These are phyloP conservation scores for Galeruca laticollis DNA, from an alignment of 2,888 invertebrate species.

Conservation along the genomic window DNA sequence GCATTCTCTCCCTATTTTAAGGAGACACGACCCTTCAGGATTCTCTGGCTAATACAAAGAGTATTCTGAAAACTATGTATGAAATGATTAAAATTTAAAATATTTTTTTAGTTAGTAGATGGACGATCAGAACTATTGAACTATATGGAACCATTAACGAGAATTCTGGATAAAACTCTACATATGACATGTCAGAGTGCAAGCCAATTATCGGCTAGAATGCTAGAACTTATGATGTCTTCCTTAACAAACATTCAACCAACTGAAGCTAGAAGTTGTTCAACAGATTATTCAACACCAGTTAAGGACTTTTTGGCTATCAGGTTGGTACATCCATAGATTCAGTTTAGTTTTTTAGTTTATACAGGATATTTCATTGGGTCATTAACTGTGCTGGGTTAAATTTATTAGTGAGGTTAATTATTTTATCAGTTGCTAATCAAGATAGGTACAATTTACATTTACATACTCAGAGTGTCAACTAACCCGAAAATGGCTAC, in stretches of 20 bases:
- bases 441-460: too few species aligned
- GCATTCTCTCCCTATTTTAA: too few species aligned
- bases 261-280: slow-evolving; percentile 73
- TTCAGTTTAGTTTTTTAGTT: too few species aligned
- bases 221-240: slow-evolving; percentile 72
- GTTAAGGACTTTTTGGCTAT: slow-evolving; percentile 79
- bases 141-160: slow-evolving; percentile 74
- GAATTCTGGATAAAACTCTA: slow-evolving; percentile 78
- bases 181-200: slow-evolving; percentile 78
- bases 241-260: slow-evolving; percentile 75
- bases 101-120: slow-evolving; percentile 70
- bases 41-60: too few species aligned
- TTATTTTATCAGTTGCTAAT: too few species aligned
- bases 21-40: too few species aligned
- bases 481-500: too few species aligned
- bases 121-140: slow-evolving; percentile 75
- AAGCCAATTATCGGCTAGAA: slow-evolving; percentile 72
- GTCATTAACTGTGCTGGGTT: too few species aligned
- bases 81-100: too few species aligned
- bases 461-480: too few species aligned
- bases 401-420: too few species aligned
- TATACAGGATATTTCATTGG: too few species aligned
- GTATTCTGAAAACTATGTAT: background rate
- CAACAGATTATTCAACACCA: slow-evolving; percentile 73
- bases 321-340: slow-evolving; percentile 64